Base-by-base conservation (phyloP, 2,888 invertebrate genomes). In the Netelia inedita region DNA sequence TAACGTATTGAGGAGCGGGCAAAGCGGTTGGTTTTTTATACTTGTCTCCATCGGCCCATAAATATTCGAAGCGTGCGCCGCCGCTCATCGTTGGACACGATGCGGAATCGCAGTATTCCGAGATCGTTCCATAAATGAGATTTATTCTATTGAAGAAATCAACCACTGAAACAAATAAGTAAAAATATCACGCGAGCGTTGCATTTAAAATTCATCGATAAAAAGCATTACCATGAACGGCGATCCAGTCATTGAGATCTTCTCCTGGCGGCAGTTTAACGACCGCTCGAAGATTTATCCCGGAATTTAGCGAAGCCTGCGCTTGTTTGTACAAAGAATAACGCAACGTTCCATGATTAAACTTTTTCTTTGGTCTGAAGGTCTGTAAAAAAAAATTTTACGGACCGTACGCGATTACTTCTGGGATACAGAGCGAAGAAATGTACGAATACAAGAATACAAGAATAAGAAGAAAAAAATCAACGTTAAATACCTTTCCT, bases 111-210 rank as follows among this genome's bases (percentile, higher is more conserved):
- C 98, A 98, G 91, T 96, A 97, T 91, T 98, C 97, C 8, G 96
- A 96, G 46, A 98, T 96, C 0, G 98, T 98, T 9, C 98, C 98
- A 94, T 98, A 98, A 88, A 98, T 97, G 65, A 98, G 94, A 94
- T 98, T 98, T 88, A 98, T 98, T 90, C 98, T 96, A 93, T 98
- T 98, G 94, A 98, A 98, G 93, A 98, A 98, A 92, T 98, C 98
- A 46, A 98, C 98, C 89, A 98, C 98, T 98, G 94, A 75, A 95
- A 94, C 86, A 79, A 80, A 89, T 83, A 79, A n/a, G 10, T n/a
- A 14, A 80, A 84, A 78, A 14, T 14, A 9, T 59, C 23, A 73
- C 16, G 14, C 53, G 72, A 63, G 66, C 59, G 43, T 21, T 43
- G 61, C 28, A 10, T 11, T 61, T 50, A 10, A 28, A 9, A 21